These are phyloP conservation scores for Brenthis ino DNA, from an alignment of 2,888 invertebrate genomes.

Conservation along the genomic window DNA sequence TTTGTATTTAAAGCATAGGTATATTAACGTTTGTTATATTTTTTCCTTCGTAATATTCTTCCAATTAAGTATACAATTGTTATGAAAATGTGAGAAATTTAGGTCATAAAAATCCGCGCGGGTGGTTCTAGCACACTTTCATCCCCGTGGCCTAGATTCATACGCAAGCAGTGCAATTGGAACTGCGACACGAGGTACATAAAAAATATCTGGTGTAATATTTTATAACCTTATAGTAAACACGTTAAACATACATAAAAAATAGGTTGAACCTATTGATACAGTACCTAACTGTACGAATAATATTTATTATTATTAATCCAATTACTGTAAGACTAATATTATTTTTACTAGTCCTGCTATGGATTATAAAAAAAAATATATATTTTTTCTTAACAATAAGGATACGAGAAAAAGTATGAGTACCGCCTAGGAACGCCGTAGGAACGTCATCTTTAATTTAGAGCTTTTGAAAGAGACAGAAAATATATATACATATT, in stretches of 20 bases:
- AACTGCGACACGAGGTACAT: constrained; percentile 2
- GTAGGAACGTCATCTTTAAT: too few relatives aligned
- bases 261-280: not conserved
- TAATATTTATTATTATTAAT: not conserved
- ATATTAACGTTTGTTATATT: not conserved
- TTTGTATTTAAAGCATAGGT: not conserved
- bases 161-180: constrained; percentile 14
- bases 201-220: constrained; percentile 5
- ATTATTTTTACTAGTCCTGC: too few relatives aligned
- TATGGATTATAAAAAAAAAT: too few relatives aligned
- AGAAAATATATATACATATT: too few relatives aligned
- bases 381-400: too few relatives aligned
- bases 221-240: not conserved
- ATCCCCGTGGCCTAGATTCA: constrained; percentile 20
- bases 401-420: too few relatives aligned
- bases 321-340: too few relatives aligned
- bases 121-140: constrained; percentile 11
- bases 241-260: not conserved
- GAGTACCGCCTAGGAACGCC: too few relatives aligned
- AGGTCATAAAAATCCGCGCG: constrained; percentile 23
- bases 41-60: constrained; percentile 4
- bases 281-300: not conserved
- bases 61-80: constrained; percentile 11
- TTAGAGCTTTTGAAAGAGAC: too few relatives aligned
- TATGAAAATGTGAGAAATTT: constrained; percentile 8